These are phyloP conservation scores for Stichodactyla helianthus DNA, from an alignment of 64 coral and sea anemone genomes.

Conservation along the genomic window DNA sequence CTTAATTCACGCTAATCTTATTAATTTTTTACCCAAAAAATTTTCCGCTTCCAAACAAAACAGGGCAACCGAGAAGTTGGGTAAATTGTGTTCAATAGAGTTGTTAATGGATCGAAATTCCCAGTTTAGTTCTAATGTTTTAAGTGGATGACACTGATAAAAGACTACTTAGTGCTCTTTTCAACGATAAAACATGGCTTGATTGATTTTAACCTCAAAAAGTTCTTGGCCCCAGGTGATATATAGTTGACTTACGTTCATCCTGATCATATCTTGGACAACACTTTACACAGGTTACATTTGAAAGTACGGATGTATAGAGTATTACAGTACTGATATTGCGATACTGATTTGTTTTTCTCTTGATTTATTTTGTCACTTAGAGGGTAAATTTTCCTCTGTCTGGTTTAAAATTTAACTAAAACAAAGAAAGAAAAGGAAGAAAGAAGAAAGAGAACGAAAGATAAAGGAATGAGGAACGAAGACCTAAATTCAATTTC, in stretches of 20 bases:
- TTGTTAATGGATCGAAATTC: not conserved
- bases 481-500: too few species aligned
- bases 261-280: not conserved
- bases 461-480: not conserved
- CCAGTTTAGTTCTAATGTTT: not conserved
- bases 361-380: too few species aligned
- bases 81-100: not conserved
- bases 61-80: not conserved
- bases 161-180: not conserved
- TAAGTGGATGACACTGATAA: not conserved
- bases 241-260: not conserved
- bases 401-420: too few species aligned
- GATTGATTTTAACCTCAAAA: slow-evolving; percentile 6
- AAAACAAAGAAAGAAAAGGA: not conserved
- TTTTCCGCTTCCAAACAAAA: not conserved
- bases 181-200: not conserved
- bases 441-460: not conserved
- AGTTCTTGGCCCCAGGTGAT: not conserved
- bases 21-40: not conserved
- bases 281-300: not conserved
- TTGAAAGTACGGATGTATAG: not conserved
- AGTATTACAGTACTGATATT: not conserved
- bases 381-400: too few species aligned
- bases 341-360: too few species aligned
- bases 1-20: not conserved